Evolutionary conservation across 1,140 invertebrate species (phyloP), one percentile per base, ranked within the genome.

Genomic region (Plutomurus gul): DNA sequence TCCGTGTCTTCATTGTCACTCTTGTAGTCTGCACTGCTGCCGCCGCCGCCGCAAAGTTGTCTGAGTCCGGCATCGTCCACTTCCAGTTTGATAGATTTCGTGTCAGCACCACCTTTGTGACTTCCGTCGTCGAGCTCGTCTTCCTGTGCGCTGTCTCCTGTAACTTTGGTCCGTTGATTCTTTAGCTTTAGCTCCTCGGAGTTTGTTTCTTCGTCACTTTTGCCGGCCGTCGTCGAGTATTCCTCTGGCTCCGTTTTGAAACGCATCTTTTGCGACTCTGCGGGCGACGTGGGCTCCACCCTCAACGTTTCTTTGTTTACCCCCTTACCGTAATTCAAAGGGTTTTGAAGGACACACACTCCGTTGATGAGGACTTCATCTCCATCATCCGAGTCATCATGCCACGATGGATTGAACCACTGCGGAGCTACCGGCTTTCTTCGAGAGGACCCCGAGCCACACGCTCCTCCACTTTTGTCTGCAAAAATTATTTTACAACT

Each of bases 391-490:
- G 82, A 79, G 22, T 84, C 85, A 81, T 95, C 92, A 85, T 95
- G 93, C 91, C 94, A 94, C 72, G 96, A 95, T 3, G 95, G 96
- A 86, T 97, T 97, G 0, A 98, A 95, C 95, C 96, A 97, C 87
- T 98, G 96, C 0, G 97, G 97, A 33, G 95, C 95, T 0, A 95
- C 95, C 0, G 96, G 94, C 88, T 98, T 99, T 76, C 96, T 89
- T 77, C 96, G 87, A 60, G 87, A 88, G 84, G 85, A 88, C 85
- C 72, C 86, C 56, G 91, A 91, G 65, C 73, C 51, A 75, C 85
- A 83, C 72, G 75, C 70, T 30, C 77, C 79, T 27, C 75, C 79
- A 46, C 75, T 74, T 73, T 47, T 70, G 37, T 72, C 73, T 80
- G 73, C 46, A 77, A 71, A 37, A 78, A 18, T 56, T 40, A 37